Conservation (phyloP, 1,140 invertebrate genomes). For the Drosophila guanche region DNA sequence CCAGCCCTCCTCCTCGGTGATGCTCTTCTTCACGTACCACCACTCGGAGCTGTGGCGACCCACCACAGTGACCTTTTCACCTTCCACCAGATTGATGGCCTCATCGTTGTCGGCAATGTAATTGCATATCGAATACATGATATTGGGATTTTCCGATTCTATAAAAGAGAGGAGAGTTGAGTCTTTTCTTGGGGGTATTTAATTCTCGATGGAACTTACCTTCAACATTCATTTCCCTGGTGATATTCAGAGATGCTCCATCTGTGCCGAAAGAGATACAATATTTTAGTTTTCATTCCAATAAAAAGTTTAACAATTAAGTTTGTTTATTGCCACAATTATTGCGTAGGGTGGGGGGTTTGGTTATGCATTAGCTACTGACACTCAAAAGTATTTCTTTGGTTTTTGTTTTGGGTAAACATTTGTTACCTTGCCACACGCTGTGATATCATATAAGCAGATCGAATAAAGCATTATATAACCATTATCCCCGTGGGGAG, state of each 20-base stretch:
- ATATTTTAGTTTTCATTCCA: neutral
- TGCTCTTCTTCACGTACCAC: constrained; percentile 96
- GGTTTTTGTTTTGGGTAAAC: constrained; percentile 16
- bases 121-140: constrained; percentile 92
- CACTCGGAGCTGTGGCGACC: constrained; percentile 92
- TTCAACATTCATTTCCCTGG: constrained; percentile 76
- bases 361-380: constrained; percentile 69
- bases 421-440: constrained; percentile 73
- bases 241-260: constrained; percentile 80
- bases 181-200: neutral
- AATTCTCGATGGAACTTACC: constrained; percentile 35
- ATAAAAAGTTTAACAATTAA: neutral
- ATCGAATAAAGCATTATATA: constrained; percentile 50
- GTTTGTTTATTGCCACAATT: constrained; percentile 38
- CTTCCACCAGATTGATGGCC: constrained; percentile 94
- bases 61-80: constrained; percentile 93
- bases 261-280: constrained; percentile 39
- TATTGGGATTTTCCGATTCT: constrained; percentile 89
- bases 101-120: constrained; percentile 95
- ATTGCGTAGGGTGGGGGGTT: neutral
- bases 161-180: neutral
- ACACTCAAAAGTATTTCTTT: constrained; percentile 45
- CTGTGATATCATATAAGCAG: constrained; percentile 82
- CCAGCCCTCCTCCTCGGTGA: constrained; percentile 96
- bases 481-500: neutral